Base-by-base conservation (phyloP, 2,113 vertebrate species). In the Phalacrocorax brasilianus region DNA sequence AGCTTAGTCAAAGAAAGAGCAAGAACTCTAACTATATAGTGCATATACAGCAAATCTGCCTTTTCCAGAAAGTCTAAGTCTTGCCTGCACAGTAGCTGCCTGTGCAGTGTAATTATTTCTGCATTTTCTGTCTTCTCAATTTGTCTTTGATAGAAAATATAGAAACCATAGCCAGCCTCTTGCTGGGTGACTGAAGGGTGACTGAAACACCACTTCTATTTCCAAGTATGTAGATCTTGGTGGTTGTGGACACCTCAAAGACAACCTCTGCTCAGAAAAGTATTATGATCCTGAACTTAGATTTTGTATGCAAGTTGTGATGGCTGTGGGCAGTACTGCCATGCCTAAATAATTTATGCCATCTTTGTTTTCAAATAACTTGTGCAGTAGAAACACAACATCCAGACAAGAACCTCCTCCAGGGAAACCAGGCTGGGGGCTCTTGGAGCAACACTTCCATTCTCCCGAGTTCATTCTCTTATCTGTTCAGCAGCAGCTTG, bases 401-500 rank as follows among this genome's bases (percentile, higher is more conserved):
- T 52, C 20, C 61, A 84, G 52, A 47, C 42, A 81, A 70, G 68
- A 67, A n/a, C 35, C 11, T 89, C 27, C 83, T 86, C 55, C 61
- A 83, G 86, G 72, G 72, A 92, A 93, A 71, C 15, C 50, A 81
- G 38, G 20, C 2, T 67, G 71, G 66, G 24, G 47, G 47, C 14
- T 71, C 42, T 82, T 71, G 42, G 35, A 79, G 50, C 33, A 59
- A 58, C 30, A 7, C 27, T 85, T 85, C 35, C 58, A 21, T 35
- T 70, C 56, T 63, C 58, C 62, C 82, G 17, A 56, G 59, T 7
- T 58, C 66, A 32, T 16, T 40, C 17, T 30, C 30, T 88, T 88
- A 90, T 92, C 91, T 66, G 50, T 66, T 22, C 85, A 45, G 53
- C 63, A 83, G 67, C 95, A 95, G 78, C 94, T 92, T 85, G 62